A percentile compares a stretch with the other conserved stretches of the same genome.
Evolutionary conservation across 2,113 vertebrate genomes (phyloP).

Genomic region (Helogale parvula): DNA sequence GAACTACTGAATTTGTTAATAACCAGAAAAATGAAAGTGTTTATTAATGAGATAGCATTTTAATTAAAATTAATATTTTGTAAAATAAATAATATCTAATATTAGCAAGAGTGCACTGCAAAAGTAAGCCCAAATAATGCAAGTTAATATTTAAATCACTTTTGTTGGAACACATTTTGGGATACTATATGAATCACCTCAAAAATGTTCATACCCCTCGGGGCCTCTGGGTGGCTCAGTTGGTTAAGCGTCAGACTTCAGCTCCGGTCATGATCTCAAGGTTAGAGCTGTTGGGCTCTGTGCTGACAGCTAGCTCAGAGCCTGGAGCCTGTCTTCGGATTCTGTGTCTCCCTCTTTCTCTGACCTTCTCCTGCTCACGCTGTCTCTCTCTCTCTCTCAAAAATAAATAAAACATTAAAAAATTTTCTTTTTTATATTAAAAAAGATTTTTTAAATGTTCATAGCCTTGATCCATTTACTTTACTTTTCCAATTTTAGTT

Average conservation of each 20-base stretch:
- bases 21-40: neutral
- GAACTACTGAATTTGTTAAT: neutral
- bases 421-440: too few species aligned
- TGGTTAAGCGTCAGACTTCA: too few species aligned
- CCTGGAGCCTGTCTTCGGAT: too few species aligned
- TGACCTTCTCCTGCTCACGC: too few species aligned
- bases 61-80: neutral
- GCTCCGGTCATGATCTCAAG: too few species aligned
- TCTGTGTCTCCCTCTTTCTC: too few species aligned
- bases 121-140: neutral
- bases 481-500: conserved; percentile 39
- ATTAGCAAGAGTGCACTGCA: neutral
- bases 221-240: too few species aligned
- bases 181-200: neutral
- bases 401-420: too few species aligned
- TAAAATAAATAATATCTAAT: neutral
- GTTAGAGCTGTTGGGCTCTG: too few species aligned
- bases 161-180: neutral
- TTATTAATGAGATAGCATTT: neutral
- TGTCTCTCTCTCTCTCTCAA: too few species aligned
- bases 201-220: neutral
- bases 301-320: too few species aligned
- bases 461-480: neutral
- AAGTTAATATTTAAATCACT: neutral
- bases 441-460: too few species aligned